Conservation (phyloP, 2,888 invertebrate species). For the Drosophila barbarae region DNA sequence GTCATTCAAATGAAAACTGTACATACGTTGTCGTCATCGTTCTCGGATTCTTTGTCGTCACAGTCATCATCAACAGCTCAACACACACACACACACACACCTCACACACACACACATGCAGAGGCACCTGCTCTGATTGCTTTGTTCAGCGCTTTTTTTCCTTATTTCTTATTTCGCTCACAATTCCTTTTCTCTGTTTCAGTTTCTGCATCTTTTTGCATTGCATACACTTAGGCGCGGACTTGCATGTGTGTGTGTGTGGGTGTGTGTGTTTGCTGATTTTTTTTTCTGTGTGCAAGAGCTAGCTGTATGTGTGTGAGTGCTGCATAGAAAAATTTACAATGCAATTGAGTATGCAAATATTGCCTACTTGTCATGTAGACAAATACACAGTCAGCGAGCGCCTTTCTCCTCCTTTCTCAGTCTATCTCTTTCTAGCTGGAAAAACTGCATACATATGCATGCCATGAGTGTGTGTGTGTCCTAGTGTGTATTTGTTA, state of each 20-base stretch:
- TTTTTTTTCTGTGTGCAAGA: slow-evolving; percentile 16
- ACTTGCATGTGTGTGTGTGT: slow-evolving; percentile 38
- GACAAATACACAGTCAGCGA: slow-evolving; percentile 58
- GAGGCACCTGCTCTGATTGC: slow-evolving; percentile 67
- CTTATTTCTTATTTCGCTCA: slow-evolving; percentile 62
- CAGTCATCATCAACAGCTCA: slow-evolving; percentile 47
- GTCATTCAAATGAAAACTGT: slow-evolving; percentile 77
- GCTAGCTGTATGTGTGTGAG: slow-evolving; percentile 32
- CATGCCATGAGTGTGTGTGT: slow-evolving; percentile 20
- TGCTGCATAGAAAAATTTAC: slow-evolving; percentile 74
- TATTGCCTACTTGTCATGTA: slow-evolving; percentile 77
- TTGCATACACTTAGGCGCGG: slow-evolving; percentile 73
- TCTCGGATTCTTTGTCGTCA: slow-evolving; percentile 43
- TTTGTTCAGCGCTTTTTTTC: slow-evolving; percentile 59
- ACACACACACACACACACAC: slow-evolving; percentile 11
- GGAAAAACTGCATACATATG: slow-evolving; percentile 31
- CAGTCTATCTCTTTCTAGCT: slow-evolving; percentile 10
- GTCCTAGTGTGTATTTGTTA: slow-evolving; percentile 46
- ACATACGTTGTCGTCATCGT: slow-evolving; percentile 64
- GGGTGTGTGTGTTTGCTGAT: slow-evolving; percentile 29
- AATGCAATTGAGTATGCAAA: slow-evolving; percentile 79
- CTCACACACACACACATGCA: slow-evolving; percentile 29
- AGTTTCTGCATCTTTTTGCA: slow-evolving; percentile 68
- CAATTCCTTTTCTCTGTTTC: slow-evolving; percentile 55
- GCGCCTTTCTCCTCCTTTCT: slow-evolving; percentile 3